A percentile compares a stretch with the other conserved stretches of the same genome.
phyloP scores from a whole-genome alignment of 30 jellyfish, hydroid and myxozoan genomes.

The Turritopsis rubra region DNA sequence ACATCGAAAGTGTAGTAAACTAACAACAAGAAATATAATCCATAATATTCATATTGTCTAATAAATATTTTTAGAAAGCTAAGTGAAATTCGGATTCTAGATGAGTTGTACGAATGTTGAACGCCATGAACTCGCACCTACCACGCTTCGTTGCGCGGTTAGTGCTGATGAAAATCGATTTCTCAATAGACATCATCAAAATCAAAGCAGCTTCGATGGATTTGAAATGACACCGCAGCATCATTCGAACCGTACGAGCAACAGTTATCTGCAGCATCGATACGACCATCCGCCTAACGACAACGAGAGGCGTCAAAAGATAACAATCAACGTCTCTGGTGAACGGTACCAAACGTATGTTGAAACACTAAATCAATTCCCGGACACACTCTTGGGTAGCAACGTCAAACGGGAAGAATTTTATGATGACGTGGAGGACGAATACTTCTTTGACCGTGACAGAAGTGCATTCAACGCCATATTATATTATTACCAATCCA shows the following conservation, averaged over 20 bases:
- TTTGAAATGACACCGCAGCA: constrained; percentile 4
- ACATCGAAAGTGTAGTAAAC: not conserved
- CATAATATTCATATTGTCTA: not conserved
- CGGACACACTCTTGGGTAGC: constrained; percentile 83
- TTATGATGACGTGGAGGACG: constrained; percentile 70
- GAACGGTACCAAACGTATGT: constrained; percentile 81
- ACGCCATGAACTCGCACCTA: not conserved
- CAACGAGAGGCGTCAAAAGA: constrained; percentile 28
- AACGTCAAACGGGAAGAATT: constrained; percentile 40
- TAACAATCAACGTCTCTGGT: constrained; percentile 91
- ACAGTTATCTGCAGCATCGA: constrained; percentile 14
- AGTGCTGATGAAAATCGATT: not conserved
- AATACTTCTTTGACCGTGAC: constrained; percentile 90
- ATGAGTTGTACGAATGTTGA: not conserved
- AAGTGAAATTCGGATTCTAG: not conserved
- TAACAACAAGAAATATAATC: not conserved
- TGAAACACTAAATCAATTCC: constrained; percentile 80
- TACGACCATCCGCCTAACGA: constrained; percentile 32
- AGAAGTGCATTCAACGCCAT: constrained; percentile 87
- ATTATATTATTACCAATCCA: constrained; percentile 68
- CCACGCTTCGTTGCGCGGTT: not conserved
- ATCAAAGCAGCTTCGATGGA: not conserved
- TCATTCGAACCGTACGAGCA: not conserved
- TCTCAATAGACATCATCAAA: not conserved
- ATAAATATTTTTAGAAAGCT: not conserved